A percentile compares a stretch with the other conserved stretches of the same genome.
These are phyloP conservation scores for Charina bottae DNA, from an alignment of 2,113 vertebrate species.

Conservation along the genomic window DNA sequence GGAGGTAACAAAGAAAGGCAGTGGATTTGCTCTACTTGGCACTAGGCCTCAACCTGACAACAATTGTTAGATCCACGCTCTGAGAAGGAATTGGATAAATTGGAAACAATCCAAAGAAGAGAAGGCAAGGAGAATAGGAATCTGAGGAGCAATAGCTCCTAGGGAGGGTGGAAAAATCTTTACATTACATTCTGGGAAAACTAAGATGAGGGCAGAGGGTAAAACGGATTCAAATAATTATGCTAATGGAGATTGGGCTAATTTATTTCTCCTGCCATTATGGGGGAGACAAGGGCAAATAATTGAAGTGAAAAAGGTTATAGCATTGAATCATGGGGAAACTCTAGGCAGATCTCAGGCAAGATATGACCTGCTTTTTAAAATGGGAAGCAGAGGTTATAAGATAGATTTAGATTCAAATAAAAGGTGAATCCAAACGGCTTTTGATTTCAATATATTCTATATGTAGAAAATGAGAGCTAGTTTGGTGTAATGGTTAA, in stretches of 20 bases:
- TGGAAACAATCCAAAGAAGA: slow-evolving; percentile 10
- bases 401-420: neutral
- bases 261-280: neutral
- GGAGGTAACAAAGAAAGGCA: slow-evolving; percentile 17
- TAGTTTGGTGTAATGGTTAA: neutral
- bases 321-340: neutral
- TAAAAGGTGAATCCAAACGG: neutral
- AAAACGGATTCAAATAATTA: neutral
- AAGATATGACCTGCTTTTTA: neutral
- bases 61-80: neutral
- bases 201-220: neutral
- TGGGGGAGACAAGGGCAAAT: neutral
- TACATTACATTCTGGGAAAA: neutral
- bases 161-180: neutral
- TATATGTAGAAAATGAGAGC: neutral
- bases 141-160: neutral
- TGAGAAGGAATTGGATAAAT: neutral
- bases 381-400: neutral
- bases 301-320: neutral
- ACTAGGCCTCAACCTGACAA: slow-evolving; percentile 14
- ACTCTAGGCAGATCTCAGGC: neutral
- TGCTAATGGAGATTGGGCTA: neutral
- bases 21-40: slow-evolving; percentile 10
- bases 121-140: slow-evolving; percentile 5
- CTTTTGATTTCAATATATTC: neutral